Evolutionary conservation across 2,797 vertebrate species (phyloP), one percentile per base, ranked within the genome.

Genomic region (Hemitrygon akajei): DNA sequence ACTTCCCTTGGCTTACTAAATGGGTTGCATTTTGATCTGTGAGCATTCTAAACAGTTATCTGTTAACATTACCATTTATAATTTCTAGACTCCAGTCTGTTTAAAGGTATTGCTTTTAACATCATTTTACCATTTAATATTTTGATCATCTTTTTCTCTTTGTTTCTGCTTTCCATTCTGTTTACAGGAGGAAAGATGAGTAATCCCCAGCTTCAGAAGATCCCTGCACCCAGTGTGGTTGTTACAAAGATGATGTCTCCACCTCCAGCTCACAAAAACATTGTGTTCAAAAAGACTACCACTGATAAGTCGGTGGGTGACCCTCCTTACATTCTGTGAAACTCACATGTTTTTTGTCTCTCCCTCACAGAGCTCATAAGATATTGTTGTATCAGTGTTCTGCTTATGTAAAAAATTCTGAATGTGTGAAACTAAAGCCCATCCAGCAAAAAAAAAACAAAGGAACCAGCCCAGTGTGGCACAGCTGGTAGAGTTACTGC

Each of bases 221-320:
- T 20, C 71, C 25, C 71, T 1, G 40, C 16, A 76, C 91, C 91
- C 71, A 93, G 91, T 12, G 10, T 58, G 14, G 71, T 93, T 6
- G 25, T 93, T 56, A 7, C 71, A 27, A 76, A 93, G 14, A 93
- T 93, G 69, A 93, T n/a, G 25, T 27, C 40, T 56, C 27, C 91
- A 93, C 5, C 30, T 58, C 10, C 91, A 56, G 9, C 25, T 58
- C 91, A 40, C 71, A 76, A 93, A 76, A 93, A 93, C 73, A 10
- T 93, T 76, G 40, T 93, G 27, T 93, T 47, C 91, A 93, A 93
- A n/a, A 93, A 93, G 91, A 30, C 91, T 3, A 75, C 91, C 22
- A 4, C 11, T 75, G 91, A 93, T 56, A 93, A 76, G 12, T 12
- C 91, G 91, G 91, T 93, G 71, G 0, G 91, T 93, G 73, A 18